Conservation (phyloP, 1,140 invertebrate species). For the Physella acuta region DNA sequence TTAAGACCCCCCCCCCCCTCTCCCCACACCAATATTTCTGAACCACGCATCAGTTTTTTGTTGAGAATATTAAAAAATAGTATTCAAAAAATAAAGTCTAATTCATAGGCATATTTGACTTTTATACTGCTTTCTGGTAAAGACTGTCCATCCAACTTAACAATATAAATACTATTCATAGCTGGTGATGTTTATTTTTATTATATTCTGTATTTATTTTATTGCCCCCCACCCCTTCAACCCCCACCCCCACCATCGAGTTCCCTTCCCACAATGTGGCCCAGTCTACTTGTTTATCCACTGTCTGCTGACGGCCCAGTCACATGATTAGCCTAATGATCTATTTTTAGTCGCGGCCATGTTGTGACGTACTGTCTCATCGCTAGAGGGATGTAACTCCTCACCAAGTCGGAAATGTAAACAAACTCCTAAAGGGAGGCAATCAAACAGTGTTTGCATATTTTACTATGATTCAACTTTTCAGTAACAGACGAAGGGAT, state of each 20-base stretch:
- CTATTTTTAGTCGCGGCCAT: neutral
- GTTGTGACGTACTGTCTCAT: constrained; percentile 6
- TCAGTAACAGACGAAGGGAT: too few relatives aligned
- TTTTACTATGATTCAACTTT: too few relatives aligned
- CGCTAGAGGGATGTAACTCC: neutral
- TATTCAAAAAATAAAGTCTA: neutral
- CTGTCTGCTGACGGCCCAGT: neutral
- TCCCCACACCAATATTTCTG: too few relatives aligned
- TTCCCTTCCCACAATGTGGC: neutral
- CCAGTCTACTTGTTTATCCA: neutral
- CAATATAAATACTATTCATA: neutral
- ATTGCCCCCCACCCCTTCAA: neutral
- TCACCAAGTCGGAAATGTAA: neutral
- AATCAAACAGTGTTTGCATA: too few relatives aligned
- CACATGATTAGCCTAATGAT: neutral
- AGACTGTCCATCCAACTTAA: neutral
- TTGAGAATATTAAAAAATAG: neutral
- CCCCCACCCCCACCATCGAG: neutral
- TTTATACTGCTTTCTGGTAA: neutral
- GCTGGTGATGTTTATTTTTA: neutral
- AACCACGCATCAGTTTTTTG: too few relatives aligned
- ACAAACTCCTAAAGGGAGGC: neutral
- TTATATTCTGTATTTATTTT: neutral
- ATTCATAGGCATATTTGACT: neutral
- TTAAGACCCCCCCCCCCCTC: too few relatives aligned